Percentiles rank a stretch among this genome's conserved stretches.
These are phyloP conservation scores for Formica aserva DNA, from an alignment of 2,888 invertebrate species.

Conservation along the genomic window DNA sequence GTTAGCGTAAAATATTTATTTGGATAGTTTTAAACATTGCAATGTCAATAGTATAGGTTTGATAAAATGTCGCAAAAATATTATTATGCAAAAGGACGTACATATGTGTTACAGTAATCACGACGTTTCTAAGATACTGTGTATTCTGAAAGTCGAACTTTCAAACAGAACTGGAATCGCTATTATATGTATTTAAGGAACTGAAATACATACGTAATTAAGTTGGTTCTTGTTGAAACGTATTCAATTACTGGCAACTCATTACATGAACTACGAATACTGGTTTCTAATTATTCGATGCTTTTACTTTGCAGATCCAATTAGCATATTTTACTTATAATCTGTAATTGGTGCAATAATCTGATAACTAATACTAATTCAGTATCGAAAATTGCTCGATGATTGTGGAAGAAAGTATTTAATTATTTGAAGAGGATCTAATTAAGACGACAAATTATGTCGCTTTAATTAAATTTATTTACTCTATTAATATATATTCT, in stretches of 20 bases:
- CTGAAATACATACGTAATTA: conserved; percentile 52
- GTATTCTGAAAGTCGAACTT: background rate
- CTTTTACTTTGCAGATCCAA: conserved; percentile 42
- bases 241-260: conserved; percentile 61
- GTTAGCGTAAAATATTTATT: background rate
- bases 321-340: background rate
- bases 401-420: background rate
- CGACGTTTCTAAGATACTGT: background rate
- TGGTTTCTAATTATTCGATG: conserved; percentile 58
- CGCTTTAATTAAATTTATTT: background rate
- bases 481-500: background rate
- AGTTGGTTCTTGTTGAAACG: conserved; percentile 22
- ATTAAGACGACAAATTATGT: conserved; percentile 1
- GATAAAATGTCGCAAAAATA: background rate
- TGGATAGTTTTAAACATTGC: background rate
- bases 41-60: background rate
- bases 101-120: background rate
- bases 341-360: background rate
- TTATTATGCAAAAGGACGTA: background rate
- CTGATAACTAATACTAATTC: background rate
- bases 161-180: background rate
- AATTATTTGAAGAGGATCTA: background rate
- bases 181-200: conserved; percentile 42
- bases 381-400: background rate
- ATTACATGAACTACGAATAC: conserved; percentile 61